Conservation (phyloP, 2,888 invertebrate genomes). For the Brachylomia viminalis region DNA sequence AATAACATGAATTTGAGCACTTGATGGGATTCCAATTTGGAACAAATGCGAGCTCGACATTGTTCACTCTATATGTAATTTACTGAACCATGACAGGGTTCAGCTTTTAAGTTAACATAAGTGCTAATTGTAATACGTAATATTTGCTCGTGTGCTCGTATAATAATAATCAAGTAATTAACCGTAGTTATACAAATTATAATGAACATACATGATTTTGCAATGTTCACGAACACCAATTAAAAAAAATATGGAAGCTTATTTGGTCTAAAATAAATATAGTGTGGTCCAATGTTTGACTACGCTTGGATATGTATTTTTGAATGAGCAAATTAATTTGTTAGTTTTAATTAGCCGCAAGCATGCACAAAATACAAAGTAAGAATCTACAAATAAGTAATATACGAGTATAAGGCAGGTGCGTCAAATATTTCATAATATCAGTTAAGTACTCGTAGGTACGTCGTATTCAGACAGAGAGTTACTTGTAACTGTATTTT, state of each 20-base stretch:
- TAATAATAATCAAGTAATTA: conserved; percentile 30
- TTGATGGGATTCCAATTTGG: conserved; percentile 57
- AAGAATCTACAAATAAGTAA: background rate
- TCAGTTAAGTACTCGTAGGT: too few species aligned
- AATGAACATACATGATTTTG: conserved; percentile 5
- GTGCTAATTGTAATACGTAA: conserved; percentile 19
- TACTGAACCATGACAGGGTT: conserved; percentile 27
- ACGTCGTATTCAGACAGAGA: too few species aligned
- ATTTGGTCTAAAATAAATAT: conserved; percentile 30
- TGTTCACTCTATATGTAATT: conserved; percentile 41
- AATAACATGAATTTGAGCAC: conserved; percentile 51
- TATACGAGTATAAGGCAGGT: too few species aligned
- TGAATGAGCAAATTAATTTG: conserved; percentile 17
- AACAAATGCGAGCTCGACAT: conserved; percentile 41
- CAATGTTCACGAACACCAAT: background rate
- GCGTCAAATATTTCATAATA: too few species aligned
- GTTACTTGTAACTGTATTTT: background rate
- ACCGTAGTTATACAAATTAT: conserved; percentile 11
- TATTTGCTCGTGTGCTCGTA: conserved; percentile 16
- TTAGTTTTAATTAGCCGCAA: background rate
- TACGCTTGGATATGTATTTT: background rate
- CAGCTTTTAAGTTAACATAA: conserved; percentile 34
- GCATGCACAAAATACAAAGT: background rate
- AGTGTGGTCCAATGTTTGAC: background rate
- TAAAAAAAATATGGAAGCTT: conserved; percentile 11